A percentile compares a stretch with the other conserved stretches of the same genome.
phyloP scores from a whole-genome alignment of 1,140 invertebrate species.

The Diachasmimorpha longicaudata region DNA sequence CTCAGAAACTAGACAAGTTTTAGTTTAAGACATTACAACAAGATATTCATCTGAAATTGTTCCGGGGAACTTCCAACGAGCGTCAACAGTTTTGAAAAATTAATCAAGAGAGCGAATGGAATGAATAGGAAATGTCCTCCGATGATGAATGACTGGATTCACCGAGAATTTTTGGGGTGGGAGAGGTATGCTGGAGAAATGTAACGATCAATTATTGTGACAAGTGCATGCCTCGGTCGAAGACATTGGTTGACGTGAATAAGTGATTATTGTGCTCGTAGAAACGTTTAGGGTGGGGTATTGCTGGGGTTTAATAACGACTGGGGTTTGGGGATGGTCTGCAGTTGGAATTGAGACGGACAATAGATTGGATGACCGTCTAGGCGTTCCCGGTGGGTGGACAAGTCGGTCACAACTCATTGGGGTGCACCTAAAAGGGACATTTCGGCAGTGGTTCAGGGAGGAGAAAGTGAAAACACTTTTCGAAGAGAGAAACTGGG shows the following conservation, averaged over 20 bases:
- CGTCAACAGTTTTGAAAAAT: not conserved
- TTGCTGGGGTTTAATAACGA: conserved; percentile 26
- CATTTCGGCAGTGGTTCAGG: not conserved
- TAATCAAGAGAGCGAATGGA: not conserved
- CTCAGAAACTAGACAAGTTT: no score
- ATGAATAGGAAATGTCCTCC: not conserved
- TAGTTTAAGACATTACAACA: no score
- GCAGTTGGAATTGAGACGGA: conserved; percentile 2
- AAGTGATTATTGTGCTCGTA: conserved; percentile 16
- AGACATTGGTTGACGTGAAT: not conserved
- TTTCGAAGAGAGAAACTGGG: conserved; percentile 35
- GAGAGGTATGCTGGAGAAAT: not conserved
- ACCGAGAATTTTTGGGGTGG: not conserved
- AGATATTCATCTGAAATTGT: no score
- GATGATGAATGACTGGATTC: not conserved
- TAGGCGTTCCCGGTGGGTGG: conserved; percentile 46
- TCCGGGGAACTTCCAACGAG: not conserved
- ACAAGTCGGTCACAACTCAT: conserved; percentile 37
- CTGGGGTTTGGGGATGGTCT: conserved; percentile 19
- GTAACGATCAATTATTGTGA: conserved; percentile 6
- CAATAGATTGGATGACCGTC: conserved; percentile 26
- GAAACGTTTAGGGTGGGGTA: not conserved
- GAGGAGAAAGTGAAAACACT: not conserved
- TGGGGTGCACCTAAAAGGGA: not conserved
- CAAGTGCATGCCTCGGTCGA: not conserved